phyloP scores from a whole-genome alignment of 2,888 invertebrate species.

The Drosophila mimica region DNA sequence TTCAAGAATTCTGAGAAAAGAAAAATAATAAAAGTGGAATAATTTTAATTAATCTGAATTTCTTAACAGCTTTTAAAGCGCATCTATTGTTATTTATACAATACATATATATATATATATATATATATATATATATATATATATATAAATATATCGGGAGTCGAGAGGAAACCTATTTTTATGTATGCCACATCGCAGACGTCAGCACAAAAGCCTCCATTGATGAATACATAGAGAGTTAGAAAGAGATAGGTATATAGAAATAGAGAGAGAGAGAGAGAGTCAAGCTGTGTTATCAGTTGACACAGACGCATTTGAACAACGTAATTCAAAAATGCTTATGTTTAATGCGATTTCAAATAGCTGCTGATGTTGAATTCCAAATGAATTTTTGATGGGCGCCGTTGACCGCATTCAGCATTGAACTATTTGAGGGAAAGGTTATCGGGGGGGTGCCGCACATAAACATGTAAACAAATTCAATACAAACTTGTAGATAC shows the following conservation, averaged over 20 bases:
- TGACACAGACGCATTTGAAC: not conserved
- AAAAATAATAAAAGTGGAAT: not conserved
- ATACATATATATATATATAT: not conserved
- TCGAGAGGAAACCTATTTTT: no score
- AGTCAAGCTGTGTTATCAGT: not conserved
- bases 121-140: not conserved
- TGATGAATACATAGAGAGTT: not conserved
- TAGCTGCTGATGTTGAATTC: slow-evolving; percentile 20
- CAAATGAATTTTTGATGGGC: slow-evolving; percentile 28
- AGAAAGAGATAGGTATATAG: not conserved
- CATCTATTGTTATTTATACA: not conserved
- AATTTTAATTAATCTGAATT: not conserved
- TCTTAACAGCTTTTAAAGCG: not conserved
- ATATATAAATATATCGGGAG: no score
- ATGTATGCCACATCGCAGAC: not conserved
- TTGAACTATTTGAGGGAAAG: slow-evolving; percentile 61
- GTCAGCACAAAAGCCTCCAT: not conserved
- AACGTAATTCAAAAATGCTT: slow-evolving; percentile 1
- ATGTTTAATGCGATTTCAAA: slow-evolving; percentile 24
- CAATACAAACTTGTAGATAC: slow-evolving; percentile 26
- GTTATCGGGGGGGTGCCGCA: slow-evolving; percentile 52
- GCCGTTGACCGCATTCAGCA: slow-evolving; percentile 66
- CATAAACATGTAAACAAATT: slow-evolving; percentile 11
- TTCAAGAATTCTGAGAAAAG: not conserved
- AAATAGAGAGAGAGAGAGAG: not conserved